These are phyloP conservation scores for Rhagoletis pomonella DNA, from an alignment of 1,140 invertebrate species.

Conservation along the genomic window DNA sequence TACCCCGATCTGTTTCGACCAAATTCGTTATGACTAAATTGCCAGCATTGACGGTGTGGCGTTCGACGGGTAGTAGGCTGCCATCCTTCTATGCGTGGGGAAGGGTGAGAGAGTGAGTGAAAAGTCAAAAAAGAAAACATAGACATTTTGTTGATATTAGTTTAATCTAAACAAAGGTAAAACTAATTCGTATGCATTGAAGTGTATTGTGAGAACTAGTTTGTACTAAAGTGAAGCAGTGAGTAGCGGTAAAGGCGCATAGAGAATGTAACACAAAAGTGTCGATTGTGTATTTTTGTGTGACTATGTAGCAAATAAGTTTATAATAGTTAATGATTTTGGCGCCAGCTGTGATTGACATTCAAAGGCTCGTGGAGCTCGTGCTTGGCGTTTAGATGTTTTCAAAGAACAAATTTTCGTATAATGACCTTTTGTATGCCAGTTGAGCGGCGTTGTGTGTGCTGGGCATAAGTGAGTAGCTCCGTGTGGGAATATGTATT, in stretches of 20 bases:
- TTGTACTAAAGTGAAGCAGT: neutral
- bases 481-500: too few relatives aligned
- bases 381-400: neutral
- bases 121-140: neutral
- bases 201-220: neutral
- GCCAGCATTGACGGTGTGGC: constrained; percentile 83
- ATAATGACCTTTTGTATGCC: neutral
- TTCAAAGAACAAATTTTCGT: neutral
- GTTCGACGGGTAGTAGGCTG: constrained; percentile 80
- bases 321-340: constrained; percentile 13
- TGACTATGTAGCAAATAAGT: neutral
- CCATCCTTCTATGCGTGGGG: constrained; percentile 82
- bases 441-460: neutral
- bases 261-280: neutral
- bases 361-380: neutral
- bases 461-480: too few relatives aligned
- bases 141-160: neutral
- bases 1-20: constrained; percentile 89
- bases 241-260: neutral
- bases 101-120: neutral
- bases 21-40: constrained; percentile 91
- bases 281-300: neutral
- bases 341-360: constrained; percentile 17
- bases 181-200: neutral
- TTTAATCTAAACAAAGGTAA: neutral